Percentiles rank a stretch among this genome's conserved stretches.
Evolutionary conservation across 2,113 vertebrate species (phyloP).

Genomic region (Colius striatus): DNA sequence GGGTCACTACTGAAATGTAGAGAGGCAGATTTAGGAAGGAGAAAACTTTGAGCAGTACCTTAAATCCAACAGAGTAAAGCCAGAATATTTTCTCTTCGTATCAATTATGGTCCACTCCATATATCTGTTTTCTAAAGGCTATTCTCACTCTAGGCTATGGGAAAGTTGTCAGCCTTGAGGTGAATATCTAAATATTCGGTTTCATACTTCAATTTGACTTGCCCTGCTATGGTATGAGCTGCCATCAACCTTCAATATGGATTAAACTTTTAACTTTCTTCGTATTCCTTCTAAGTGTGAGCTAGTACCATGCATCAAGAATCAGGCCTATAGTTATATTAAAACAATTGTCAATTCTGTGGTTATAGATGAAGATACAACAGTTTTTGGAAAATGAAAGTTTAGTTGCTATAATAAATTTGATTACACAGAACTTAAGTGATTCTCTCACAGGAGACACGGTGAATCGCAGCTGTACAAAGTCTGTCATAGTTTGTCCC

Average conservation of each 20-base stretch:
- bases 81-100: neutral
- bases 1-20: neutral
- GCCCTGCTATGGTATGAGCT: neutral
- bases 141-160: accelerated
- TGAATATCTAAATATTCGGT: neutral
- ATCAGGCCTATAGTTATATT: neutral
- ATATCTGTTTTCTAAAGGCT: neutral
- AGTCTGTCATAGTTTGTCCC: neutral
- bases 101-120: neutral
- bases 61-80: neutral
- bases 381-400: neutral
- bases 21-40: neutral
- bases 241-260: neutral
- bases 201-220: neutral
- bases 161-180: neutral
- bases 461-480: neutral
- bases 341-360: neutral
- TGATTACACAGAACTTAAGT: neutral
- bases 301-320: neutral
- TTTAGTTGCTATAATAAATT: neutral
- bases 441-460: neutral
- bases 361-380: neutral
- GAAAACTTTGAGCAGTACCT: neutral
- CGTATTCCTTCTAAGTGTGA: neutral
- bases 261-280: neutral